Conservation (phyloP, 2,888 invertebrate genomes). For the Listrodromus nycthemerus region DNA sequence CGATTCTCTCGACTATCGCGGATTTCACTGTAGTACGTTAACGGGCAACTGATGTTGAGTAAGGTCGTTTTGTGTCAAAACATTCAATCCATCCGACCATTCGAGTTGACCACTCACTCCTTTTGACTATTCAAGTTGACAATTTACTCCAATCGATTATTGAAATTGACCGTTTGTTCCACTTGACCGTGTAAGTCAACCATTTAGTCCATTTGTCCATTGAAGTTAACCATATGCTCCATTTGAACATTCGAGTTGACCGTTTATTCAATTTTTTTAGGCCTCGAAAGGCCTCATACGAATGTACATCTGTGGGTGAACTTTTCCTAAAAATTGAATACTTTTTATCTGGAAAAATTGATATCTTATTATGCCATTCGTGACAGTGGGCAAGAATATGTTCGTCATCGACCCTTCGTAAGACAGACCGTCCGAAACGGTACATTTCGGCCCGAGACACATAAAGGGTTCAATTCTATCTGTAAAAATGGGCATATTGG, state of each 20-base stretch:
- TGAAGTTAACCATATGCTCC: background rate
- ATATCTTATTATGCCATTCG: background rate
- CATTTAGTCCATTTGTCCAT: no score
- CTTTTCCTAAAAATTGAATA: background rate
- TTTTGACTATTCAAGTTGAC: no score
- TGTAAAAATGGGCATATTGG: background rate
- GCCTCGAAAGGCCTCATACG: background rate
- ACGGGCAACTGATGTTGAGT: background rate
- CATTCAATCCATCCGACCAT: no score
- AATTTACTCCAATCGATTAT: no score
- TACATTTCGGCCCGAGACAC: no score
- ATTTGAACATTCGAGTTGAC: no score
- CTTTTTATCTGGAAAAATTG: background rate
- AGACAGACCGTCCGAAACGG: no score
- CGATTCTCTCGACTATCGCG: conserved; percentile 4
- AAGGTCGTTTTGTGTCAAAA: background rate
- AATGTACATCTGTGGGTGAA: background rate
- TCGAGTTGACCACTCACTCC: background rate
- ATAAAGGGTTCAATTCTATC: background rate
- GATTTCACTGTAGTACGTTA: background rate
- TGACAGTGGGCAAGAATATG: background rate
- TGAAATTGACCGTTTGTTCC: no score
- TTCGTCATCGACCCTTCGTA: background rate
- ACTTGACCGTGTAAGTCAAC: no score
- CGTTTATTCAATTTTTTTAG: background rate